Evolutionary conservation across 2,113 vertebrate genomes (phyloP), one percentile per base, ranked within the genome.

Genomic region (Neogobius melanostomus): DNA sequence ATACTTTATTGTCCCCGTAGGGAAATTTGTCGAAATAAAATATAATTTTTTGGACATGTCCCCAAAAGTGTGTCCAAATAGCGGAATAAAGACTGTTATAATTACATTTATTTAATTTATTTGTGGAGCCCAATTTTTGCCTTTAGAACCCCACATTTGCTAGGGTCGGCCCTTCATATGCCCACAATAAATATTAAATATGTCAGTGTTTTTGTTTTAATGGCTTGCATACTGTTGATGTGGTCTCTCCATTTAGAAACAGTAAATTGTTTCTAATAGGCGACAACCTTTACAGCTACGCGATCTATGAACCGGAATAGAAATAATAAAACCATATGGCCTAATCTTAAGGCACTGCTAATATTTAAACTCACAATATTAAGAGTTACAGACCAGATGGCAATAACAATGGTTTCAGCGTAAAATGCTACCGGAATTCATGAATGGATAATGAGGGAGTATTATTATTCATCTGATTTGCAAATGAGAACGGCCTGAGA

Each of bases 391-490:
- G 28, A 59, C 56, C 56, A 59, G 56, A 36, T 59, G 56, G 28
- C 28, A 42, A 59, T 42, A 7, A 42, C 56, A 59, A 8, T 59
- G 21, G 17, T 57, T 8, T 57, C 17, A 8, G 21, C 28, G 11
- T 11, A 59, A 42, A 42, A 42, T 59, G 11, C 36, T 59, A 43
- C 21, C 56, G 14, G 56, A 59, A 59, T 59, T 42, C 56, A 59
- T 59, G 56, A 59, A 59, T 59, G 56, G 42, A 21, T 36, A 59
- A 59, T 14, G 12, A 28, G 56, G 56, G 11, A 59, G 28, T 59
- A 42, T 42, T 42, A 59, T 59, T 36, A 59, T 59, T 59, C 56
- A 7, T 43, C 56, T 14, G 7, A 59, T 59, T 59, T 59, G 56
- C 56, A 59, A 59, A 42, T 14, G 21, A 12, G 56, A 59, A 12